Conservation (phyloP, 1,140 invertebrate genomes). For the Reticulitermes speratus region DNA sequence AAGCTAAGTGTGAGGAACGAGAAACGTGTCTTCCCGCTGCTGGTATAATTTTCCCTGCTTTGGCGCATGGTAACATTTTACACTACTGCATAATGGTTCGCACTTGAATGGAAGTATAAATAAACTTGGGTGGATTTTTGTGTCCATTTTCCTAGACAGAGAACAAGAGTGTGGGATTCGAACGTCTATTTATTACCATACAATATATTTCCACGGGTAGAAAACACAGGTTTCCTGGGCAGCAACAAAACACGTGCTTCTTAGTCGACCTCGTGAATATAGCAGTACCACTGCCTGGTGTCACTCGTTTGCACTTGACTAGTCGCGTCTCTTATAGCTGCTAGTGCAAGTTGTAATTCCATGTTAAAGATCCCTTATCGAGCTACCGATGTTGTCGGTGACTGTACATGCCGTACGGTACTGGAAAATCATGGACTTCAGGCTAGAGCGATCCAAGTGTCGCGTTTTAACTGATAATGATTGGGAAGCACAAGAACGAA, state of each 20-base stretch:
- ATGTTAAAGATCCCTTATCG: conserved; percentile 15
- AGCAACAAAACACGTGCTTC: not conserved
- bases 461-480: too few relatives aligned
- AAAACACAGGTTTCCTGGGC: not conserved
- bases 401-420: not conserved
- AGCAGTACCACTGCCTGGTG: not conserved
- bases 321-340: not conserved
- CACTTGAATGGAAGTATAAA: conserved; percentile 8
- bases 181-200: not conserved
- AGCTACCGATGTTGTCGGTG: not conserved
- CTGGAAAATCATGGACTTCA: not conserved
- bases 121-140: not conserved
- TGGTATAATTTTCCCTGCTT: too few relatives aligned
- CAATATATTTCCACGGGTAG: not conserved
- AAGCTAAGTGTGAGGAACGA: too few relatives aligned
- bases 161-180: not conserved
- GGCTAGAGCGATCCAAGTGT: not conserved
- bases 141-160: not conserved
- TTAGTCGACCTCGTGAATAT: not conserved
- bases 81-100: not conserved
- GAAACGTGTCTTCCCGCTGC: too few relatives aligned
- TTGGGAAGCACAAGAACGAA: too few relatives aligned
- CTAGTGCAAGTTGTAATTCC: not conserved
- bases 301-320: not conserved
- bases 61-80: too few relatives aligned